Evolutionary conservation across 2,113 vertebrate genomes (phyloP), one percentile per base, ranked within the genome.

Genomic region (Atherinomorus stipes): DNA sequence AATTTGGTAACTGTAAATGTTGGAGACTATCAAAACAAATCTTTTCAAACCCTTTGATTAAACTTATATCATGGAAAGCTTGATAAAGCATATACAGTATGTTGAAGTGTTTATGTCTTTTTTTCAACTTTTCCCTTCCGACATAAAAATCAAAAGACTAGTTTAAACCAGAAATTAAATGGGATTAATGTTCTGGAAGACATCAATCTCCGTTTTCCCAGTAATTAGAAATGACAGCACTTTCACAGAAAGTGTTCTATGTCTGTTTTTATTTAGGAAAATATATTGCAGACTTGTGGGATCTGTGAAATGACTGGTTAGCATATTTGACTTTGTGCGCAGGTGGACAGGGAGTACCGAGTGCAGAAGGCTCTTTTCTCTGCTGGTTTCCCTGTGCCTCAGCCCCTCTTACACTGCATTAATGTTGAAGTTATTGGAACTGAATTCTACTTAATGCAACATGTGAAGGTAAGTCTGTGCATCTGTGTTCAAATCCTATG

Each of bases 361-460:
- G 96, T 98, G 23, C 97, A 98, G 91, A 95, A 94, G 84, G 94
- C 95, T 18, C 92, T 99, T 34, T 94, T 94, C 90, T 90, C 93
- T 1, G 47, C 81, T 80, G 96, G 96, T 18, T 99, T 98, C 88
- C 97, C 97, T 0, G 96, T 98, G 38, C 95, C 97, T 51, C 90
- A 94, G 86, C 96, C 97, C 1, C 76, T 99, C 7, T 51, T 98
- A 44, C 94, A 95, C 64, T 98, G 97, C 75, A 71, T 74, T 4
- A 95, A 98, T 0, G 4, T 65, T 23, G 92, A 94, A 25, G 4
- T 99, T 72, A 97, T 97, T 34, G 97, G 96, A 77, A 96, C 96
- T 1, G 95, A 98, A 64, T 99, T 99, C 82, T 99, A 98, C 62
- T 16, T 99, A 40, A 99, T 99, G 98, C 93, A 96, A 47, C 95